Evolutionary conservation across 2,888 invertebrate genomes (phyloP), one percentile per base, ranked within the genome.

Genomic region (Harmothoe impar): DNA sequence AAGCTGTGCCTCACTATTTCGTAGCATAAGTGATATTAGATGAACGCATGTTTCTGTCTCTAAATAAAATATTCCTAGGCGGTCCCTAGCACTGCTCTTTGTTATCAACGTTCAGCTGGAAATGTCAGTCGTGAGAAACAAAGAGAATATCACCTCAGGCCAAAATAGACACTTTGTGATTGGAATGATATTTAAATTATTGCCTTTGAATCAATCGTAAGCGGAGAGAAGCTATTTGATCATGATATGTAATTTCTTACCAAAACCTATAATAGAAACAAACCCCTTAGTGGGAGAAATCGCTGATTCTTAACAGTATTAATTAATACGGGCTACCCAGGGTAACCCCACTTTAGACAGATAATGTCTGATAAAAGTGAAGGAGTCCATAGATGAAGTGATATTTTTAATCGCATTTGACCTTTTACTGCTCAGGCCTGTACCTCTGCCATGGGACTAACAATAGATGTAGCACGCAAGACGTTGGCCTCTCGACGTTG

Each of bases 401-500:
- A 23, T 81, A 81, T 81, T 81, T 77, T 81, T 81, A 81, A 81
- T 43, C 81, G 81, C 43, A 62, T 62, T 25, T 81, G 81, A 81
- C 81, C 81, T 81, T 62, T 81, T 81, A 81, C 35, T 81, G 81
- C 81, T 81, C 25, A 43, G 25, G 15, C 20, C 43, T 43, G 20
- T 43, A 7, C 43, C 81, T 35, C 81, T 43, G 33, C 17, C 35
- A 17, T 1, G n/a, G 15, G 81, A 81, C 81, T 33, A 35, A 7
- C 23, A 43, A 43, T 81, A 81, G 81, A 33, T 81, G 23, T 35
- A 81, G 81, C 0, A 35, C 77, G 5, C 77, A 77, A n/a, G 77
- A 43, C 77, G 77, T 25, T 0, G 29, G 17, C 31, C 77, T 31
- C 77, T n/a, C 29, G 31, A 25, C 15, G n/a, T 25, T 15, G 77